Conservation (phyloP, 2,888 invertebrate species). For the Pogonocherus hispidulus region DNA sequence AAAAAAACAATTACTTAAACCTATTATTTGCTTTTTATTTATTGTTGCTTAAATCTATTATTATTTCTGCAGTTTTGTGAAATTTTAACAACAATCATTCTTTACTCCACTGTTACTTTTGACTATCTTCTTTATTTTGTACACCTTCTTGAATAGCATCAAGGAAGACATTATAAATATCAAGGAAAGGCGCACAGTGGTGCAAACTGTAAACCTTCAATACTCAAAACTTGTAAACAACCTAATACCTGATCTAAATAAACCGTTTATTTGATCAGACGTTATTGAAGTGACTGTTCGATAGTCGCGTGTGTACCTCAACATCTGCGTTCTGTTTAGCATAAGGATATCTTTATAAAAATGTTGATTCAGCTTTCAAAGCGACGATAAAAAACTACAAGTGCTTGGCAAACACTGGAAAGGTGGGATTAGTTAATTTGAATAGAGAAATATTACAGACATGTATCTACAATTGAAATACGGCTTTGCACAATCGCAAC, state of each 20-base stretch:
- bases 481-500: neutral
- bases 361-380: constrained; percentile 34
- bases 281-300: constrained; percentile 13
- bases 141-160: too few relatives aligned
- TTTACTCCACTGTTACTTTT: too few relatives aligned
- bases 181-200: neutral
- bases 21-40: too few relatives aligned
- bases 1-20: too few relatives aligned
- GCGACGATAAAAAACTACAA: constrained; percentile 23
- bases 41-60: too few relatives aligned
- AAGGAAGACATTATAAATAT: too few relatives aligned
- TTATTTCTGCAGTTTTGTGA: too few relatives aligned
- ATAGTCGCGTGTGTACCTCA: constrained; percentile 12
- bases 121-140: too few relatives aligned
- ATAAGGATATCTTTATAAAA: constrained; percentile 20
- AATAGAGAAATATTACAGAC: neutral
- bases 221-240: neutral
- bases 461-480: neutral
- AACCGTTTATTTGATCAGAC: constrained; percentile 4
- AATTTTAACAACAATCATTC: too few relatives aligned
- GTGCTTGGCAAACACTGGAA: constrained; percentile 25
- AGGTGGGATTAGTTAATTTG: constrained; percentile 3
- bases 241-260: constrained; percentile 9
- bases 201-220: neutral
- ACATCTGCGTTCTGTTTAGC: constrained; percentile 18